Base-by-base conservation (phyloP, 2,113 vertebrate species). In the Nothobranchius kuhntae region DNA sequence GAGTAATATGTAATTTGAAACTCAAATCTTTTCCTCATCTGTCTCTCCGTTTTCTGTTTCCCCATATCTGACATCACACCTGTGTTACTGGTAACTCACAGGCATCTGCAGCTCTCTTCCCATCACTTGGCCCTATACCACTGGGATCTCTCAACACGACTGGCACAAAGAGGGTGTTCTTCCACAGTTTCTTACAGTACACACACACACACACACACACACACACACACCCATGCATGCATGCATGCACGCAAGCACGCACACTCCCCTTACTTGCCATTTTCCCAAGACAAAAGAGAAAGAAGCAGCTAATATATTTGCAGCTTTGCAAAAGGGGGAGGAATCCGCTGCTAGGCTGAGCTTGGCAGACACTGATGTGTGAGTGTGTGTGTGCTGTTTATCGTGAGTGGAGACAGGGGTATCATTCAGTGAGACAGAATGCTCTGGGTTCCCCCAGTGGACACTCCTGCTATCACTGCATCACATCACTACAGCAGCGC, bases 401-500 rank as follows among this genome's bases (percentile, higher is more conserved):
- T 92, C 86, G 75, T 90, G 89, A 89, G 90, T 87, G 87, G 89
- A 92, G 91, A 93, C 91, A 92, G 86, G 89, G 92, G 84, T 93
- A 93, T 93, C 92, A 92, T 90, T 93, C 91, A 93, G 87, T 73
- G 90, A 93, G 92, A 93, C 91, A 92, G 91, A 89, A 89, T 85
- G 84, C 90, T 92, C 85, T 76, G 78, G 80, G 80, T 86, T 91
- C 87, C 93, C 91, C 87, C 88, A 85, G 90, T 65, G 84, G 90
- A 90, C 73, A 53, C 71, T 81, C 76, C 82, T 65, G 84, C 91
- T 67, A 92, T 91, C 91, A 69, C 77, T 82, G 84, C 84, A 81
- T 63, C 75, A 68, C 83, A 75, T 78, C 82, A 70, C 53, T 59
- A 81, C 80, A 83, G 81, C 82, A 78, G 84, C 87, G 10, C 74